Percentiles rank a stretch among this genome's conserved stretches.
phyloP scores from a whole-genome alignment of 2,113 vertebrate species.

The Cebidichthys violaceus region DNA sequence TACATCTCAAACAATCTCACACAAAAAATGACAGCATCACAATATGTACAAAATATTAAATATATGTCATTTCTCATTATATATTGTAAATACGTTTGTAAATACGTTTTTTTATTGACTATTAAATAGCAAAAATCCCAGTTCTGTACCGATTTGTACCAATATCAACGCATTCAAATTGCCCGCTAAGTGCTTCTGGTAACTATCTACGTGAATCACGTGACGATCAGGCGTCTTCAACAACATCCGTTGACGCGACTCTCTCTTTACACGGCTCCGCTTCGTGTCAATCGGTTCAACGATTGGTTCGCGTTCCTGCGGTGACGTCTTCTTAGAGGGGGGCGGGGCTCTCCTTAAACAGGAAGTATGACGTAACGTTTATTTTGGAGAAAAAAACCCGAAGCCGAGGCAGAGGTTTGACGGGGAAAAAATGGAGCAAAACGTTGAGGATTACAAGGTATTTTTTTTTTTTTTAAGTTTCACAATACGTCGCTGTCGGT shows the following conservation, averaged over 20 bases:
- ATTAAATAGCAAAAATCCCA: neutral
- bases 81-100: too few relatives aligned
- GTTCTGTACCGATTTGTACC: neutral
- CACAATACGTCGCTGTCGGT: fast-evolving
- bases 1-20: neutral
- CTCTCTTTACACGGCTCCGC: neutral
- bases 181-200: neutral
- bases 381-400: constrained; percentile 72
- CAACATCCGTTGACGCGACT: neutral
- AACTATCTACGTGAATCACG: neutral
- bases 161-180: neutral
- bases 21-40: too few relatives aligned
- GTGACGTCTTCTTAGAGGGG: neutral
- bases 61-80: neutral
- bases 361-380: constrained; percentile 75
- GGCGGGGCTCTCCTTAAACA: constrained; percentile 25
- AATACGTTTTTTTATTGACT: too few relatives aligned
- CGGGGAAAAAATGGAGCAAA: constrained; percentile 75
- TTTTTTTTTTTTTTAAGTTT: neutral
- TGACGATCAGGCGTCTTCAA: neutral
- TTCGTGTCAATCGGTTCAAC: neutral
- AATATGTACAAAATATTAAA: neutral
- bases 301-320: neutral
- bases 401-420: constrained; percentile 11
- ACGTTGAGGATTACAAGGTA: constrained; percentile 78